Conservation (phyloP, 2,113 vertebrate genomes). For the Coryphaenoides rupestris region DNA sequence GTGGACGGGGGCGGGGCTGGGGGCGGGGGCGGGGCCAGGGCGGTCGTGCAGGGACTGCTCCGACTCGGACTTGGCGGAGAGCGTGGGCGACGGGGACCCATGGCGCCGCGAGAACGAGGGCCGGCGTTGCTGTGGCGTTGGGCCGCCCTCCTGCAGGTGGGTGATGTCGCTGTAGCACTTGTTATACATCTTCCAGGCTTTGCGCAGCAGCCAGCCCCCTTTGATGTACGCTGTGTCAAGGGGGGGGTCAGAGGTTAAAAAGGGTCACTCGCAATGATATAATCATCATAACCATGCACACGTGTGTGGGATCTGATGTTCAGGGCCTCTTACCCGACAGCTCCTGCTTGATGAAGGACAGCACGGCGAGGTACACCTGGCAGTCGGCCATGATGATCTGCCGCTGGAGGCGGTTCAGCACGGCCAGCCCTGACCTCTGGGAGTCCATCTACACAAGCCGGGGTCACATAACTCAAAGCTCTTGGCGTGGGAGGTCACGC, state of each 20-base stretch:
- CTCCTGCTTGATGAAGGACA: slow-evolving; percentile 95
- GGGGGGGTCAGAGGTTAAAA: background rate
- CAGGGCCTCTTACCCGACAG: slow-evolving; percentile 86
- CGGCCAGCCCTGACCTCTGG: slow-evolving; percentile 78
- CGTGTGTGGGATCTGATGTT: no score
- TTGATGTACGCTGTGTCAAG: slow-evolving; percentile 86
- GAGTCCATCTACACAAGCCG: slow-evolving; percentile 78
- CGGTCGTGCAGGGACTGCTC: slow-evolving; percentile 69
- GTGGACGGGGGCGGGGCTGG: slow-evolving; percentile 76
- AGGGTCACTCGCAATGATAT: background rate
- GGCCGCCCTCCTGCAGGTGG: slow-evolving; percentile 85
- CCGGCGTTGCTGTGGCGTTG: no score
- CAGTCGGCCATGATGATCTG: slow-evolving; percentile 98
- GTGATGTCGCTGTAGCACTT: slow-evolving; percentile 97
- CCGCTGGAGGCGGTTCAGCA: slow-evolving; percentile 89
- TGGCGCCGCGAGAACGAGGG: slow-evolving; percentile 42
- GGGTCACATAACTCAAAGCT: background rate
- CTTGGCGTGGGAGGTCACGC: background rate
- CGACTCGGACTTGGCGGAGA: slow-evolving; percentile 79
- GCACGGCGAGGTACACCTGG: slow-evolving; percentile 95
- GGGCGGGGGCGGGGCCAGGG: slow-evolving; percentile 73
- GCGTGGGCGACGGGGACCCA: slow-evolving; percentile 59
- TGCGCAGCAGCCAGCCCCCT: slow-evolving; percentile 98
- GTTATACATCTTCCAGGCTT: slow-evolving; percentile 99
- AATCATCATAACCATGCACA: no score